phyloP scores from a whole-genome alignment of 2,888 invertebrate species.

The Morpho deidamia region DNA sequence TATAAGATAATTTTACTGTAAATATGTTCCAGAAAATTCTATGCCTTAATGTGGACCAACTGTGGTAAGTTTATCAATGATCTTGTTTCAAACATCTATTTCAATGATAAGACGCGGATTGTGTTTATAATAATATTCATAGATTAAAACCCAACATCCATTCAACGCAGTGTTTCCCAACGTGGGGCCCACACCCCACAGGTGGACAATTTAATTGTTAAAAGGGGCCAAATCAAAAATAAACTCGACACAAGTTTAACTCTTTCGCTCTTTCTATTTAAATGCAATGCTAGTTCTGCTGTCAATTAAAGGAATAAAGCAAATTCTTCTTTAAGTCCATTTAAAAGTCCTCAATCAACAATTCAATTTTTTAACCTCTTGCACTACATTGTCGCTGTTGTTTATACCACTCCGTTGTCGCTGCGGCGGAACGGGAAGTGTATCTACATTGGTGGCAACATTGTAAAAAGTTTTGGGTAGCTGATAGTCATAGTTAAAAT shows the following conservation, averaged over 20 bases:
- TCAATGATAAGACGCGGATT: not conserved
- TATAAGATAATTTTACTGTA: constrained; percentile 15
- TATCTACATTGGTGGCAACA: too few relatives aligned
- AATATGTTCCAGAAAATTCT: constrained; percentile 28
- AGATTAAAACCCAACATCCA: not conserved
- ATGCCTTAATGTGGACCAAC: constrained; percentile 73
- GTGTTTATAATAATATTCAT: too few relatives aligned
- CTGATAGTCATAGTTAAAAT: too few relatives aligned
- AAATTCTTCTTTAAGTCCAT: too few relatives aligned
- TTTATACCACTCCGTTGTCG: too few relatives aligned
- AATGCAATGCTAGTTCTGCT: not conserved
- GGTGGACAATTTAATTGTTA: not conserved
- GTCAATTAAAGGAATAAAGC: not conserved
- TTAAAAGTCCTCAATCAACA: too few relatives aligned
- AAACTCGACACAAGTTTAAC: too few relatives aligned
- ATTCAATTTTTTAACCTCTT: too few relatives aligned
- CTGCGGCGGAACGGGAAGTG: too few relatives aligned
- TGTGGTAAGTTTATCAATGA: constrained; percentile 31
- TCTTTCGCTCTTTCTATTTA: not conserved
- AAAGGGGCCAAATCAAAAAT: not conserved
- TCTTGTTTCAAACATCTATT: constrained; percentile 17
- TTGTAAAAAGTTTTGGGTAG: too few relatives aligned
- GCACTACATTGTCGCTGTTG: too few relatives aligned
- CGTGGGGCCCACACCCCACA: not conserved
- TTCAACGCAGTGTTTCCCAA: not conserved